Base-by-base conservation (phyloP, 2,113 vertebrate species). In the Ploceus nigricollis region DNA sequence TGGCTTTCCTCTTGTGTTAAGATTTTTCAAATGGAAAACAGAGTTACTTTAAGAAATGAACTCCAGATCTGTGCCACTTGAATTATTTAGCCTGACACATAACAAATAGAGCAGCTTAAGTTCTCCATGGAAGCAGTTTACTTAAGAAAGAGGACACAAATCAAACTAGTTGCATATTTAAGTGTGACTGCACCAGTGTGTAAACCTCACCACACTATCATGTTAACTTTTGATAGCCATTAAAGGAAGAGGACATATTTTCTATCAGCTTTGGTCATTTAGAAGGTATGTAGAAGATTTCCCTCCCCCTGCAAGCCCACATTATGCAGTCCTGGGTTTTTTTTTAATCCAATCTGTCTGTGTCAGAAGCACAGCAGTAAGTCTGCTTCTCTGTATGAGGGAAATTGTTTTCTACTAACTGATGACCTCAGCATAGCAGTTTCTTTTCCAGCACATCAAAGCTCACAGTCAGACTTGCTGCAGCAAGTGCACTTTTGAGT, bases 331-430 rank as follows among this genome's bases (percentile, higher is more conserved):
- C 42, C 77, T 94, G 56, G 31, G 92, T 94, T 88, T 77, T 69
- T 35, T 53, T 96, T 90, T 84, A 98, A 97, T 96, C 86, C 93
- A 97, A 61, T 97, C 96, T 97, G 82, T 98, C 96, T 97, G 71
- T 98, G 97, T 98, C 97, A 97, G 96, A 97, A 94, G 73, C 98
- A 92, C 97, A 98, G 98, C 96, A 96, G 97, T 97, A 91, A 96
- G 94, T 94, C 96, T 97, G 89, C 97, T 97, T 97, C 98, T 97
- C 97, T 75, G 83, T 98, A 97, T 97, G 98, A 98, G 96, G 96
- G 96, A 98, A 98, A 98, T 98, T 98, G 97, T 98, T 98, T 98
- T 98, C 97, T 97, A 86, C 96, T 98, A 98, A 97, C 97, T 98
- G 97, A 98, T 98, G 97, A 98, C 97, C 97, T 98, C 97, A 97